A percentile compares a stretch with the other conserved stretches of the same genome.
phyloP scores from a whole-genome alignment of 1,140 invertebrate genomes.

The Chymomyza costata region DNA sequence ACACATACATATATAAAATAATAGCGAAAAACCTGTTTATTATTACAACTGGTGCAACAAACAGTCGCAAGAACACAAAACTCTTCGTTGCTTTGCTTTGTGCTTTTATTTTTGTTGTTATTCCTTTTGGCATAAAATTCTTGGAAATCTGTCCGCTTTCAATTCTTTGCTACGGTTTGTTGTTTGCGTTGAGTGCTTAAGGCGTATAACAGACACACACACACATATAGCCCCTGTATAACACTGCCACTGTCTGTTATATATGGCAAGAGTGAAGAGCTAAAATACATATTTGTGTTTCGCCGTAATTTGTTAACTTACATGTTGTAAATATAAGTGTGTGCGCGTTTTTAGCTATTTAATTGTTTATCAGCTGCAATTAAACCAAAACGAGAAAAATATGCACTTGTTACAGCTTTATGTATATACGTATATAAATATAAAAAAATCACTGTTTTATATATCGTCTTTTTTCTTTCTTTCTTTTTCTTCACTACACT shows the following conservation, averaged over 20 bases:
- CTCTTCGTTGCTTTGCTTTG: too few species aligned
- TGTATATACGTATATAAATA: constrained; percentile 11
- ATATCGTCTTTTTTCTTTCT: constrained; percentile 25
- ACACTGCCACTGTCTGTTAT: too few species aligned
- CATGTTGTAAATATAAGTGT: constrained; percentile 17
- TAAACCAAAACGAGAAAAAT: constrained; percentile 31
- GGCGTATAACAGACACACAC: too few species aligned
- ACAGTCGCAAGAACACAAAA: constrained; percentile 5
- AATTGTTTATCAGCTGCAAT: constrained; percentile 32
- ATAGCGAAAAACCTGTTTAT: constrained; percentile 44
- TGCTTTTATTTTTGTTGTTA: not conserved
- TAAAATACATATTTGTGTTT: constrained; percentile 13
- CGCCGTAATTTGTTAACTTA: constrained; percentile 24
- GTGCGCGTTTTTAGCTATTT: constrained; percentile 7
- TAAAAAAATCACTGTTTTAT: constrained; percentile 27
- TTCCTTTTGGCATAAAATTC: constrained; percentile 21
- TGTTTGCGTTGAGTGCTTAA: constrained; percentile 6
- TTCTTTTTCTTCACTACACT: constrained; percentile 1
- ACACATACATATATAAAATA: too few species aligned
- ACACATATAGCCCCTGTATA: too few species aligned
- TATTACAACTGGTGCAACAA: constrained; percentile 15
- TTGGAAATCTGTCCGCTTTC: constrained; percentile 38
- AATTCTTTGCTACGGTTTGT: constrained; percentile 39
- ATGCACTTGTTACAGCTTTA: constrained; percentile 37
- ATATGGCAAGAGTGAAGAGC: too few species aligned